Conservation (phyloP, 1,140 invertebrate genomes). For the Zaprionus vittiger region DNA sequence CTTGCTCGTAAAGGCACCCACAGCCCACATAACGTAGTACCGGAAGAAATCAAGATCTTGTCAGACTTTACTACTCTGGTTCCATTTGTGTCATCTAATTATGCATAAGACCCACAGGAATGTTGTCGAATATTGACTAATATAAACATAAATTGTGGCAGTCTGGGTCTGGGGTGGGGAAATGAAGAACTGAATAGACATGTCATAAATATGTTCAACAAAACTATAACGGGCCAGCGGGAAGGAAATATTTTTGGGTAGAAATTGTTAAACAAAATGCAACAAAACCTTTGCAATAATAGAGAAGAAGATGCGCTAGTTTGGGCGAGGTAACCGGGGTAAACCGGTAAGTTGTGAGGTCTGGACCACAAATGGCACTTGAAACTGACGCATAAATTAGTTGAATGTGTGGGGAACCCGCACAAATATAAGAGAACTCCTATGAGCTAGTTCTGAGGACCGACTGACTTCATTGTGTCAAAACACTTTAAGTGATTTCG, state of each 20-base stretch:
- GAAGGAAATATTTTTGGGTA: slow-evolving; percentile 33
- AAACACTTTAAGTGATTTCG: slow-evolving; percentile 74
- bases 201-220: slow-evolving; percentile 76
- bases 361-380: slow-evolving; percentile 75
- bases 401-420: slow-evolving; percentile 65
- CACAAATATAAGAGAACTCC: slow-evolving; percentile 33
- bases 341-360: slow-evolving; percentile 49
- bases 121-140: slow-evolving; percentile 54
- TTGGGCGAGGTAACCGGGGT: background rate
- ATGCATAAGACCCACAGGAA: slow-evolving; percentile 68
- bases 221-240: slow-evolving; percentile 60
- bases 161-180: background rate
- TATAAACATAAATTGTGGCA: slow-evolving; percentile 69
- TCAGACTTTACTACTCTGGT: slow-evolving; percentile 4
- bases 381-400: slow-evolving; percentile 75
- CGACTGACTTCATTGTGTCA: slow-evolving; percentile 76
- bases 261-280: slow-evolving; percentile 67
- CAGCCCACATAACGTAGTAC: slow-evolving; percentile 44
- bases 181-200: slow-evolving; percentile 25
- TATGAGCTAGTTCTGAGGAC: slow-evolving; percentile 31
- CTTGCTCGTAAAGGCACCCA: slow-evolving; percentile 43
- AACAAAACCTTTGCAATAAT: slow-evolving; percentile 72
- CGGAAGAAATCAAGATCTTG: slow-evolving; percentile 55
- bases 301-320: background rate
- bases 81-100: slow-evolving; percentile 55